Percentiles rank a stretch among this genome's conserved stretches.
Evolutionary conservation across 1,140 invertebrate genomes (phyloP).

Genomic region (Pygmarrhopalites habei): DNA sequence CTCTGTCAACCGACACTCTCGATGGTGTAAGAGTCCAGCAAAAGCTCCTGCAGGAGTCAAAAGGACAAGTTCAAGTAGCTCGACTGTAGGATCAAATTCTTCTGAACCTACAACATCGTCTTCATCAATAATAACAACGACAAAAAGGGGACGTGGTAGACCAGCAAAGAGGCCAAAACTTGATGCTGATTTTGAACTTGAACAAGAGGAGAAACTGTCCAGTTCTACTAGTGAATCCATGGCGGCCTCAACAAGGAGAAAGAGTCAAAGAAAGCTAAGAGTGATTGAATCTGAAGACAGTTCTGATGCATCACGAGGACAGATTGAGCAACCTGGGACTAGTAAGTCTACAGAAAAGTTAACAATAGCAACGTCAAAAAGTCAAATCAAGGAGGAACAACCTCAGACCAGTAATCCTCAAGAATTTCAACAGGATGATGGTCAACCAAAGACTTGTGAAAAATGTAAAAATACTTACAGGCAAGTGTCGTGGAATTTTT

Average conservation of each 20-base stretch:
- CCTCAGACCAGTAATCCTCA: too few relatives aligned
- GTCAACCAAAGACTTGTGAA: not conserved
- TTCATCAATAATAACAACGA: too few relatives aligned
- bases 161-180: conserved; percentile 46
- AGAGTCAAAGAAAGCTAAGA: not conserved
- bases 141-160: not conserved
- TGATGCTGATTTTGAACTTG: conserved; percentile 51
- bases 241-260: not conserved
- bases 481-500: too few relatives aligned
- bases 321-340: too few relatives aligned
- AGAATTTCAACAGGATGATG: not conserved
- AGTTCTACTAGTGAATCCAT: conserved; percentile 43
- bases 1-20: conserved; percentile 17
- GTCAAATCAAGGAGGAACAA: too few relatives aligned
- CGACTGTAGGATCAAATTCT: not conserved
- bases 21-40: conserved; percentile 20
- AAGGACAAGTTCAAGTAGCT: not conserved
- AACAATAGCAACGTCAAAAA: too few relatives aligned
- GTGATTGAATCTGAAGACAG: not conserved
- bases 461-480: not conserved
- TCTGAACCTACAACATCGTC: not conserved
- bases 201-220: conserved; percentile 53
- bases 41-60: not conserved
- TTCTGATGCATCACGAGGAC: too few relatives aligned
- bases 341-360: too few relatives aligned